These are phyloP conservation scores for Hydrotaea cyrtoneurina DNA, from an alignment of 2,888 invertebrate species.

Conservation along the genomic window DNA sequence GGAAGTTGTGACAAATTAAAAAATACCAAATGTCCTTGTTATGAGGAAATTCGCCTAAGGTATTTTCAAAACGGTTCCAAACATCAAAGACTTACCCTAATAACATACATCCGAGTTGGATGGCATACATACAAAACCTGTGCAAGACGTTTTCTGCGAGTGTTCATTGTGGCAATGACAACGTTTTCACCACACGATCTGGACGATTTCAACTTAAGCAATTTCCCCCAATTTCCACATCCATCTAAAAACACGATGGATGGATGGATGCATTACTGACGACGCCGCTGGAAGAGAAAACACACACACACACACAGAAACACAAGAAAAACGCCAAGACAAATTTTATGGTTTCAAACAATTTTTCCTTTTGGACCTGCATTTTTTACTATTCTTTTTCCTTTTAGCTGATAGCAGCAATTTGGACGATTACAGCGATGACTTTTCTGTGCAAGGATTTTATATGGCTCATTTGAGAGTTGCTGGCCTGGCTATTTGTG, in stretches of 20 bases:
- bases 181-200: conserved; percentile 11
- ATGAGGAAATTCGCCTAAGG: no score
- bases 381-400: conserved; percentile 31
- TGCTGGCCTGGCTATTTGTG: neutral
- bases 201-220: conserved; percentile 47
- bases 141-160: conserved; percentile 1
- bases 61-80: no score
- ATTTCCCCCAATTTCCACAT: conserved; percentile 52
- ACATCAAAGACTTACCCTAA: no score
- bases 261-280: neutral
- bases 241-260: conserved; percentile 22
- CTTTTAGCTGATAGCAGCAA: conserved; percentile 49
- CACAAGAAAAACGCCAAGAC: conserved; percentile 6
- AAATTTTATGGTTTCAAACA: conserved; percentile 35
- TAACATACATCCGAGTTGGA: neutral
- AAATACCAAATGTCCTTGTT: no score
- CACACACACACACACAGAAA: neutral
- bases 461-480: conserved; percentile 50
- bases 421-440: conserved; percentile 45
- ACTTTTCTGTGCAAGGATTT: conserved; percentile 45
- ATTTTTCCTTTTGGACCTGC: conserved; percentile 37
- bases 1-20: no score
- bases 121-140: neutral
- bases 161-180: neutral
- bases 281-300: conserved; percentile 13